These are phyloP conservation scores for Parazoanthus swiftii DNA, from an alignment of 92 coral and sea anemone genomes.

Conservation along the genomic window DNA sequence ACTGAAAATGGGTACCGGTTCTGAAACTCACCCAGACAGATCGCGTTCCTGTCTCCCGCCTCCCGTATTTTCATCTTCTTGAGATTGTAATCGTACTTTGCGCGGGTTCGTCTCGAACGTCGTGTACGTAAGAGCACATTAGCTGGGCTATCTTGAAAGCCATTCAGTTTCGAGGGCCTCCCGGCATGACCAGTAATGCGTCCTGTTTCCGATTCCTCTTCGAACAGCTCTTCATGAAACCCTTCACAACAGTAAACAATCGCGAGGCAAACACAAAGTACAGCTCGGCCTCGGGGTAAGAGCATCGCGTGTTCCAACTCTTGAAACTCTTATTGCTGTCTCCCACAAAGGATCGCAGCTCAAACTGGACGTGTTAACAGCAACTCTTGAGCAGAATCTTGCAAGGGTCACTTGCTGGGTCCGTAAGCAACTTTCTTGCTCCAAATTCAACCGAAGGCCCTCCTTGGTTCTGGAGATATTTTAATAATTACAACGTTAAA, in stretches of 20 bases:
- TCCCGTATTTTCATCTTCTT: constrained; percentile 67
- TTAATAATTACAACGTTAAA: constrained; percentile 56
- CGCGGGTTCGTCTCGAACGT: constrained; percentile 69
- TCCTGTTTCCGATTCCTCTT: constrained; percentile 51
- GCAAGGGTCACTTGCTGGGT: constrained; percentile 25
- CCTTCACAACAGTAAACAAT: constrained; percentile 63
- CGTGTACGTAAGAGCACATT: constrained; percentile 59
- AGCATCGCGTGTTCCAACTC: constrained; percentile 51
- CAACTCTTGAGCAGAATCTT: constrained; percentile 12
- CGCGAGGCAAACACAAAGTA: constrained; percentile 58
- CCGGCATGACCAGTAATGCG: constrained; percentile 26
- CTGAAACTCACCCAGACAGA: constrained; percentile 83
- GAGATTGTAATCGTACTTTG: constrained; percentile 75
- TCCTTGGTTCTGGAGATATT: constrained; percentile 68
- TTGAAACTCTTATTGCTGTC: not conserved
- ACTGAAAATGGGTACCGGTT: not conserved
- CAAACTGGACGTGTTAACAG: constrained; percentile 36
- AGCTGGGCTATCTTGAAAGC: constrained; percentile 70
- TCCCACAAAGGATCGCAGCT: constrained; percentile 23
- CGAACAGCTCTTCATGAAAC: constrained; percentile 49
- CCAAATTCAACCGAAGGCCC: constrained; percentile 44
- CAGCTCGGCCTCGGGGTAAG: constrained; percentile 41
- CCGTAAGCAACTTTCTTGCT: constrained; percentile 15
- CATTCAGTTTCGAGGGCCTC: constrained; percentile 81
- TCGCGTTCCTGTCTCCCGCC: constrained; percentile 74